phyloP scores from a whole-genome alignment of 2,113 vertebrate species.

The Chelonoidis abingdonii region DNA sequence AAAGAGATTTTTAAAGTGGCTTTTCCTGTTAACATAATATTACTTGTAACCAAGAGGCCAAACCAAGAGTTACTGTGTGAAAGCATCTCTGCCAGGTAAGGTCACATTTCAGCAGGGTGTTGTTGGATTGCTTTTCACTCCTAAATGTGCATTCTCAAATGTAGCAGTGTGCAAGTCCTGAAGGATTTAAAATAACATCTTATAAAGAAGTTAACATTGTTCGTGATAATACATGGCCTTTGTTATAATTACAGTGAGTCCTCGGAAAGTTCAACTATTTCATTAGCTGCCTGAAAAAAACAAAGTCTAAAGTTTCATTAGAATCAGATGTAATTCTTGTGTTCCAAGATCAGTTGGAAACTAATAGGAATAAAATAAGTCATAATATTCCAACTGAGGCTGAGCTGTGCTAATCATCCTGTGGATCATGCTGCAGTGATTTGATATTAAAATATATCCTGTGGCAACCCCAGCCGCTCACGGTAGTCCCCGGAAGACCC shows the following conservation, averaged over 20 bases:
- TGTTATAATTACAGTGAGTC: slow-evolving; percentile 75
- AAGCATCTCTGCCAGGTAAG: slow-evolving; percentile 37
- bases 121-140: not conserved
- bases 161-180: slow-evolving; percentile 6
- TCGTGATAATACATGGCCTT: slow-evolving; percentile 73
- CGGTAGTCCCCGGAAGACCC: not conserved
- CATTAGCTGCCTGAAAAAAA: slow-evolving; percentile 81
- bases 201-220: slow-evolving; percentile 67
- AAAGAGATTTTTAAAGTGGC: slow-evolving; percentile 69
- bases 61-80: slow-evolving; percentile 36
- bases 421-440: slow-evolving; percentile 41
- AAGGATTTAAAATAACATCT: slow-evolving; percentile 63
- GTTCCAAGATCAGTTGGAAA: slow-evolving; percentile 83
- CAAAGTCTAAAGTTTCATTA: slow-evolving; percentile 81
- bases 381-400: slow-evolving; percentile 67
- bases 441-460: slow-evolving; percentile 1
- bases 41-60: slow-evolving; percentile 51
- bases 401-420: slow-evolving; percentile 64
- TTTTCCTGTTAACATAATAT: slow-evolving; percentile 77
- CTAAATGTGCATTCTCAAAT: slow-evolving; percentile 45
- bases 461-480: not conserved
- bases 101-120: slow-evolving; percentile 12
- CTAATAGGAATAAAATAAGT: slow-evolving; percentile 80
- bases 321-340: slow-evolving; percentile 84
- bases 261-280: slow-evolving; percentile 80